Conservation (phyloP, 2,113 vertebrate species). For the Neotragus pygmaeus region DNA sequence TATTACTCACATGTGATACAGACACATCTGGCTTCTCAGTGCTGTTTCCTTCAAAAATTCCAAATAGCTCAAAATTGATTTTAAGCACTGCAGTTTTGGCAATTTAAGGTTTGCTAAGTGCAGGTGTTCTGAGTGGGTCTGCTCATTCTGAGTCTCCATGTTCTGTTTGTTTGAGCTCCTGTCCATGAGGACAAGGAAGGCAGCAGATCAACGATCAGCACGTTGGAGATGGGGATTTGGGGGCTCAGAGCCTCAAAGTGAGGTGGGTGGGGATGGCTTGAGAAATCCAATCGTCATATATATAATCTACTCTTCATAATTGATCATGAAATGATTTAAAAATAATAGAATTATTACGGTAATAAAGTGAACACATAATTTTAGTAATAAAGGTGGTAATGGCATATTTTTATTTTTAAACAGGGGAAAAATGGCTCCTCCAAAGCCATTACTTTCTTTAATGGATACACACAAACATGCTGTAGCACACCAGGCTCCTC, state of each 20-base stretch:
- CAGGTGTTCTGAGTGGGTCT: not conserved
- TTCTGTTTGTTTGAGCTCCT: not conserved
- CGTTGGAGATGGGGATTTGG: not conserved
- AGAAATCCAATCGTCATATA: not conserved
- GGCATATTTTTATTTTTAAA: not conserved
- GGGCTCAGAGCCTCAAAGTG: not conserved
- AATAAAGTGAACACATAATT: not conserved
- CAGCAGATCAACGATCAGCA: not conserved
- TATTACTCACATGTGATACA: not conserved
- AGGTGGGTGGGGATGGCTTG: not conserved
- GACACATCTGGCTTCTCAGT: slow-evolving; percentile 29
- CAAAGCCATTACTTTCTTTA: not conserved
- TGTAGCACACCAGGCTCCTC: not conserved
- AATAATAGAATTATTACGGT: not conserved
- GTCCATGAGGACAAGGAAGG: not conserved
- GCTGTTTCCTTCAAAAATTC: slow-evolving; percentile 5
- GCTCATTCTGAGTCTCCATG: not conserved
- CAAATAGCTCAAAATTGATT: slow-evolving; percentile 35
- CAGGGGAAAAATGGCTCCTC: not conserved
- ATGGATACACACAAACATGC: not conserved
- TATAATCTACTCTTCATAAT: not conserved
- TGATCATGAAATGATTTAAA: not conserved
- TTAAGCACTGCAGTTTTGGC: not conserved
- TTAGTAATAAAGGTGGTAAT: not conserved
- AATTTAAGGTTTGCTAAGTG: not conserved